These are phyloP conservation scores for Antitype chi DNA, from an alignment of 2,888 invertebrate species.

Conservation along the genomic window DNA sequence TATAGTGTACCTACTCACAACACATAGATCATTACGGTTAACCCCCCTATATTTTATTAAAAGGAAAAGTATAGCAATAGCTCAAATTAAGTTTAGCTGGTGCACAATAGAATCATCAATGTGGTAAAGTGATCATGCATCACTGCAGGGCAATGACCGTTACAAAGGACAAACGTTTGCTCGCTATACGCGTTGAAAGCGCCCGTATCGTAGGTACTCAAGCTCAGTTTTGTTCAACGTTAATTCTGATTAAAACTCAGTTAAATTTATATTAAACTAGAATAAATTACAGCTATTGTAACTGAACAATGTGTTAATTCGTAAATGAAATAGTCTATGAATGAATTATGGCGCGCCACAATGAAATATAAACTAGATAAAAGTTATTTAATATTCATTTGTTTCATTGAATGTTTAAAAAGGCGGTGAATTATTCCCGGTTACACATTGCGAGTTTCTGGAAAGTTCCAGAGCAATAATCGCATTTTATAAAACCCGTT, in stretches of 20 bases:
- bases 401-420: background rate
- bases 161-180: constrained; percentile 7
- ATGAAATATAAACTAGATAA: background rate
- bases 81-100: no score
- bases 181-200: constrained; percentile 1
- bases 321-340: constrained; percentile 16
- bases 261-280: constrained; percentile 16
- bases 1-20: constrained; percentile 81
- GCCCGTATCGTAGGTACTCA: background rate
- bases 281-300: constrained; percentile 13
- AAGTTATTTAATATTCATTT: constrained; percentile 8
- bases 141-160: background rate
- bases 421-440: no score
- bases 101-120: no score
- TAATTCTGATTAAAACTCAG: background rate
- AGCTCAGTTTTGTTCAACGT: background rate
- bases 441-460: background rate
- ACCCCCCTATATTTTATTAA: constrained; percentile 40
- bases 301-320: constrained; percentile 20
- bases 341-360: background rate
- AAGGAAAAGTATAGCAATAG: no score
- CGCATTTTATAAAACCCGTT: background rate
- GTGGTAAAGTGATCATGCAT: background rate
- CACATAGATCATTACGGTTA: constrained; percentile 84
- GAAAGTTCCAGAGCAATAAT: background rate